phyloP scores from a whole-genome alignment of 2,888 invertebrate genomes.

The Drosophila picticornis region DNA sequence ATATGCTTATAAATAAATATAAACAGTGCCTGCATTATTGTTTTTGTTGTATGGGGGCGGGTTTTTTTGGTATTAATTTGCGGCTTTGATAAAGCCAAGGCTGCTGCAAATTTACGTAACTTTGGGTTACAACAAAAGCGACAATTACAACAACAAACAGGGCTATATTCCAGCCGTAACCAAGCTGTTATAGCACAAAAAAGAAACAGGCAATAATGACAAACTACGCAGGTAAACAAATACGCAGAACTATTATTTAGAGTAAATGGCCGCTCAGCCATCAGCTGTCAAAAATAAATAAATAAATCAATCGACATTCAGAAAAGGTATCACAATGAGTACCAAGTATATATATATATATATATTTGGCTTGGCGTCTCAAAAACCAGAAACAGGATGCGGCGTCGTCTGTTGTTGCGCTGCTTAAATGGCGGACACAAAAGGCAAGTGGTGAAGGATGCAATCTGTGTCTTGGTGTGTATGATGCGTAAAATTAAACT shows the following conservation, averaged over 20 bases:
- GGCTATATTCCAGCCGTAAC: constrained; percentile 21
- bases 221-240: constrained; percentile 40
- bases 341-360: neutral
- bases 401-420: neutral
- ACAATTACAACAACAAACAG: constrained; percentile 2
- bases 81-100: constrained; percentile 54
- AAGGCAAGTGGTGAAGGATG: constrained; percentile 54
- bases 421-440: constrained; percentile 12
- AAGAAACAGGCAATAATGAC: constrained; percentile 23
- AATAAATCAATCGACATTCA: constrained; percentile 8
- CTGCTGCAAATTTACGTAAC: constrained; percentile 43
- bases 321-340: neutral
- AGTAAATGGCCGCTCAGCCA: constrained; percentile 44
- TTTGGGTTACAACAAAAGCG: constrained; percentile 12
- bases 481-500: constrained; percentile 15
- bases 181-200: constrained; percentile 29
- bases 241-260: constrained; percentile 26
- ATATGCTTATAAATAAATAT: constrained; percentile 48
- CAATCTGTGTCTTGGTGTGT: constrained; percentile 17
- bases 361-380: constrained; percentile 4
- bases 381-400: constrained; percentile 37
- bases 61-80: constrained; percentile 32
- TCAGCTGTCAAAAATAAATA: constrained; percentile 39
- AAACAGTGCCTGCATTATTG: constrained; percentile 15
- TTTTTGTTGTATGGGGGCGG: constrained; percentile 11